phyloP scores from a whole-genome alignment of 2,797 vertebrate species.

The Myoxocephalus aenaeus region DNA sequence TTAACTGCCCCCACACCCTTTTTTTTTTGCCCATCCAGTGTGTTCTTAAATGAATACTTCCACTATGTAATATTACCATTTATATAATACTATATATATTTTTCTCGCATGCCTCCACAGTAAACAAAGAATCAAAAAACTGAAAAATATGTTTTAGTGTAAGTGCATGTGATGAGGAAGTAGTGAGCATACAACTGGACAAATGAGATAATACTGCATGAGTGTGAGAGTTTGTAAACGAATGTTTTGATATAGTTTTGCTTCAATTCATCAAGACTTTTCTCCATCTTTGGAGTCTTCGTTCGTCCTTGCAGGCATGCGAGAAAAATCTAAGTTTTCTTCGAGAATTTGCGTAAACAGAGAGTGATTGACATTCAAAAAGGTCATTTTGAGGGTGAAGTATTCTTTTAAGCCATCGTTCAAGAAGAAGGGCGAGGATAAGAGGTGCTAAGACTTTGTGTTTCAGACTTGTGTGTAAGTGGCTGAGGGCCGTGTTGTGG shows the following conservation, averaged over 20 bases:
- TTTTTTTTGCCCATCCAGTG: background rate
- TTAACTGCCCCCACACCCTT: background rate
- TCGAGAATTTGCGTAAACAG: background rate
- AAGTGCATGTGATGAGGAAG: too few relatives aligned
- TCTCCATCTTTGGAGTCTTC: background rate
- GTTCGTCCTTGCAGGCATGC: background rate
- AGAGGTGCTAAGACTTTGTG: constrained; percentile 29
- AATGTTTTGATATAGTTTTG: background rate
- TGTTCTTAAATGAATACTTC: background rate
- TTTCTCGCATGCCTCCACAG: background rate
- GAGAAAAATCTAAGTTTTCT: background rate
- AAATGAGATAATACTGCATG: background rate
- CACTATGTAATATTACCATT: background rate
- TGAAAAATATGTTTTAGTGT: too few relatives aligned
- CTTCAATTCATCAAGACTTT: background rate
- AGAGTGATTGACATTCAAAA: background rate
- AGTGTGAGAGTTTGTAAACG: background rate
- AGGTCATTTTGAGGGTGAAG: background rate
- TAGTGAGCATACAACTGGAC: too few relatives aligned
- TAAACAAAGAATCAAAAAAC: background rate
- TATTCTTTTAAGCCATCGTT: background rate
- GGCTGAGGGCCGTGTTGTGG: constrained; percentile 77
- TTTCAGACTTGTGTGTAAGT: constrained; percentile 70
- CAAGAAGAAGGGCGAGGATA: background rate
- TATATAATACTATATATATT: background rate